Percentiles rank a stretch among this genome's conserved stretches.
Evolutionary conservation across 2,888 invertebrate species (phyloP).

Genomic region (Drosophila anomelani): DNA sequence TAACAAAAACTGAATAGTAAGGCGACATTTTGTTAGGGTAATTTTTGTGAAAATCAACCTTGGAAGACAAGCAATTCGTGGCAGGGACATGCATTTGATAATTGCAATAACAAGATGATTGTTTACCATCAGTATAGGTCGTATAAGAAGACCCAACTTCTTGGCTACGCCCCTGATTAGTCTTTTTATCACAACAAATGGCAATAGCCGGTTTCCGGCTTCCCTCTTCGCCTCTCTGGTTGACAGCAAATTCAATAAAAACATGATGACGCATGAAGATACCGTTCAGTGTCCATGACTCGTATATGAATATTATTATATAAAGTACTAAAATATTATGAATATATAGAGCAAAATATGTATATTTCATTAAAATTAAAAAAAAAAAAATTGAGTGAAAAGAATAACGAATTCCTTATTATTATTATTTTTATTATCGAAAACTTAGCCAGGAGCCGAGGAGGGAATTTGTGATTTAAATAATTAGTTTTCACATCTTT

Average conservation of each 20-base stretch:
- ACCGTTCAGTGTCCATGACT: not conserved
- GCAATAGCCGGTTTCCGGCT: constrained; percentile 12
- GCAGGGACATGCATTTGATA: constrained; percentile 31
- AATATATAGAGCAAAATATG: not conserved
- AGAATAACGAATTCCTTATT: no score
- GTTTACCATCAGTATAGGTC: not conserved
- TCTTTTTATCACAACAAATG: constrained; percentile 28
- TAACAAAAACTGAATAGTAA: constrained; percentile 17
- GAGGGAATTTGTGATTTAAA: no score
- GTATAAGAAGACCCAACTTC: not conserved
- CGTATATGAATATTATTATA: not conserved
- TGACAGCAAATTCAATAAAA: constrained; percentile 2
- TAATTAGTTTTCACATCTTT: no score
- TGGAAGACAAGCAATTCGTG: constrained; percentile 24
- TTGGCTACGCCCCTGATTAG: not conserved
- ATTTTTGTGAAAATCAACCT: constrained; percentile 17
- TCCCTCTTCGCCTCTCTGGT: not conserved
- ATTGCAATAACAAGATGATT: constrained; percentile 42
- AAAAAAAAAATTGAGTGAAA: no score
- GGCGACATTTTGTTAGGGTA: constrained; percentile 13
- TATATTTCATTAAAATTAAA: not conserved
- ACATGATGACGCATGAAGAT: constrained; percentile 30
- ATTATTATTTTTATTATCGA: no score
- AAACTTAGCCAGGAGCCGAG: no score
- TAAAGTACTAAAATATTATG: not conserved